Evolutionary conservation across 2,797 vertebrate genomes (phyloP).

Genomic region (Tragopan temminckii): DNA sequence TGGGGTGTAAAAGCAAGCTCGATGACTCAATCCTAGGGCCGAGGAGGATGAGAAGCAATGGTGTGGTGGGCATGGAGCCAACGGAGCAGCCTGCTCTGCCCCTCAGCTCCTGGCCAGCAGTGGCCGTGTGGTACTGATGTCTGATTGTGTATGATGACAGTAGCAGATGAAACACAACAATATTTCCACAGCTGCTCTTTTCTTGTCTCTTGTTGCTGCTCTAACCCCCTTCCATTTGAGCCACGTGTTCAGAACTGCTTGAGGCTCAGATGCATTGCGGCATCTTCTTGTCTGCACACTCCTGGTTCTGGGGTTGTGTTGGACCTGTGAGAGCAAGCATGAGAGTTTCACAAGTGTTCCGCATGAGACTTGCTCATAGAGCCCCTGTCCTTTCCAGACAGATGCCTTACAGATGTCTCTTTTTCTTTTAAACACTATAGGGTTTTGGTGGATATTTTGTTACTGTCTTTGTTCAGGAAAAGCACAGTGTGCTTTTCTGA

Average conservation of each 20-base stretch:
- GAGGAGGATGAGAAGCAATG: neutral
- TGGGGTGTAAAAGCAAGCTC: neutral
- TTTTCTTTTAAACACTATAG: neutral
- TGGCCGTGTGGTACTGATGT: neutral
- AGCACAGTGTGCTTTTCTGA: neutral
- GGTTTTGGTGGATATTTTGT: neutral
- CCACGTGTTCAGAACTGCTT: neutral
- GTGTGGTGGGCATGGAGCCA: neutral
- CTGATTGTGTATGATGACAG: neutral
- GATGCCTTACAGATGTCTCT: neutral
- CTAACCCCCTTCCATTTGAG: neutral
- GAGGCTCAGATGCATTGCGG: neutral
- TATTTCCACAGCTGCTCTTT: neutral
- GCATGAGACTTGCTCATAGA: accelerated
- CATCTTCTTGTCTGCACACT: accelerated
- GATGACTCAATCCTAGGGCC: neutral
- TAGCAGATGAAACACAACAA: neutral
- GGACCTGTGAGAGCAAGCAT: neutral
- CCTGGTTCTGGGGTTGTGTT: neutral
- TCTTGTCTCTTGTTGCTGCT: neutral
- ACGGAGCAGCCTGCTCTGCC: neutral
- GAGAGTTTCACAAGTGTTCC: neutral
- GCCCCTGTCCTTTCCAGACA: accelerated
- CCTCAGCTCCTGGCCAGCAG: neutral
- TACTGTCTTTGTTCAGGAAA: neutral